phyloP scores from a whole-genome alignment of 1,140 invertebrate species.

The Epicauta chinensis region DNA sequence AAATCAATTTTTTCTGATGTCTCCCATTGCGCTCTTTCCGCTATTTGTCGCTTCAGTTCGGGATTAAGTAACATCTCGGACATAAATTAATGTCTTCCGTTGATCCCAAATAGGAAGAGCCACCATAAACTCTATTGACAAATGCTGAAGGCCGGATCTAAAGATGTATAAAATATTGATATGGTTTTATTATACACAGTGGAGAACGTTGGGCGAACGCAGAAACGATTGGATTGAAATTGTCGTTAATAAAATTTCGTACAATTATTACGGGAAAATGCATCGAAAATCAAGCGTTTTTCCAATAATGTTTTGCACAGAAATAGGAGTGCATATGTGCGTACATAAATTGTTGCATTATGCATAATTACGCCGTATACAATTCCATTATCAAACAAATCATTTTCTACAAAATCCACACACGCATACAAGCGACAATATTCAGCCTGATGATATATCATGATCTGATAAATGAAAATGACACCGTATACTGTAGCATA shows the following conservation, averaged over 20 bases:
- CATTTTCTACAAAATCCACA: background rate
- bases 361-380: constrained; percentile 3
- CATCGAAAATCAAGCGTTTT: too few relatives aligned
- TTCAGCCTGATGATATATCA: constrained; percentile 14
- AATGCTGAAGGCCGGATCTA: too few relatives aligned
- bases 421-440: constrained; percentile 14
- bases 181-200: too few relatives aligned
- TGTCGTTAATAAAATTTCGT: too few relatives aligned
- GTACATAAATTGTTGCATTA: constrained; percentile 8
- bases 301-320: background rate
- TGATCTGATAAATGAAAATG: background rate
- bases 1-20: too few relatives aligned
- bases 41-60: too few relatives aligned
- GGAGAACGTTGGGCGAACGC: too few relatives aligned
- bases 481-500: too few relatives aligned
- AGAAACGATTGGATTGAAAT: too few relatives aligned
- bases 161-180: too few relatives aligned
- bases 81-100: constrained; percentile 19
- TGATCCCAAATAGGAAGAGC: constrained; percentile 14
- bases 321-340: constrained; percentile 2
- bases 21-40: too few relatives aligned
- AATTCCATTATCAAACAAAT: constrained; percentile 16
- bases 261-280: too few relatives aligned
- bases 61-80: constrained; percentile 4
- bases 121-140: constrained; percentile 23